Conservation (phyloP, 1,140 invertebrate genomes). For the Popillia japonica region DNA sequence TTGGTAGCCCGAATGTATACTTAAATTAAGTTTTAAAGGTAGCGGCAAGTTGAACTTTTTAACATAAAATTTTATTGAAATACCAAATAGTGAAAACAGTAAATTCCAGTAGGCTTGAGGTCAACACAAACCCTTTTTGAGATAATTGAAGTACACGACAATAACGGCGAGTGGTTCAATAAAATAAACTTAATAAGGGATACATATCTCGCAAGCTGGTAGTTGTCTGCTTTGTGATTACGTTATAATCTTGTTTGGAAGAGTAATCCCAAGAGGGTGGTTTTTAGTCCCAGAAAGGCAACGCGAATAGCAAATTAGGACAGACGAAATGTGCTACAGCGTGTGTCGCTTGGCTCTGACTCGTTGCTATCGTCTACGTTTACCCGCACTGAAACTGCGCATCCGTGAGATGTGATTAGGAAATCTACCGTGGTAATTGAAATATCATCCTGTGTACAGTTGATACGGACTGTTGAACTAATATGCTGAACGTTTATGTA, state of each 20-base stretch:
- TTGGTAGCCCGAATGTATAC: too few relatives aligned
- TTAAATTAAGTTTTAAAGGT: too few relatives aligned
- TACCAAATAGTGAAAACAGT: not conserved
- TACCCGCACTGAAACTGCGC: constrained; percentile 38
- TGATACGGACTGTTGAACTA: constrained; percentile 7
- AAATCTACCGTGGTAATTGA: constrained; percentile 39
- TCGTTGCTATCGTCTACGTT: constrained; percentile 19
- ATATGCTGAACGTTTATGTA: not conserved
- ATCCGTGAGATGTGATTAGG: constrained; percentile 41
- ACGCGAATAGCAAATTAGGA: constrained; percentile 36
- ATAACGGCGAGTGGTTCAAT: constrained; percentile 21
- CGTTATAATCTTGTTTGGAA: constrained; percentile 44
- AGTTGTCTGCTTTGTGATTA: constrained; percentile 41
- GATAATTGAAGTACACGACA: constrained; percentile 24
- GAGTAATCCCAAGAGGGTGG: constrained; percentile 43
- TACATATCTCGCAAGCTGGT: constrained; percentile 30
- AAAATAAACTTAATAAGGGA: constrained; percentile 27
- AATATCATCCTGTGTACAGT: constrained; percentile 36
- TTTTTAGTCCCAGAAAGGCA: constrained; percentile 34
- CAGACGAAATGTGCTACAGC: constrained; percentile 15
- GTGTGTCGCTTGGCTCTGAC: constrained; percentile 10
- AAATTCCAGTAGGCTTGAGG: not conserved
- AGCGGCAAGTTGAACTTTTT: too few relatives aligned
- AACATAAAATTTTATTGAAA: not conserved
- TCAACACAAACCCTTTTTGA: constrained; percentile 3